These are phyloP conservation scores for Micromesistius poutassou DNA, from an alignment of 2,797 vertebrate genomes.

Conservation along the genomic window DNA sequence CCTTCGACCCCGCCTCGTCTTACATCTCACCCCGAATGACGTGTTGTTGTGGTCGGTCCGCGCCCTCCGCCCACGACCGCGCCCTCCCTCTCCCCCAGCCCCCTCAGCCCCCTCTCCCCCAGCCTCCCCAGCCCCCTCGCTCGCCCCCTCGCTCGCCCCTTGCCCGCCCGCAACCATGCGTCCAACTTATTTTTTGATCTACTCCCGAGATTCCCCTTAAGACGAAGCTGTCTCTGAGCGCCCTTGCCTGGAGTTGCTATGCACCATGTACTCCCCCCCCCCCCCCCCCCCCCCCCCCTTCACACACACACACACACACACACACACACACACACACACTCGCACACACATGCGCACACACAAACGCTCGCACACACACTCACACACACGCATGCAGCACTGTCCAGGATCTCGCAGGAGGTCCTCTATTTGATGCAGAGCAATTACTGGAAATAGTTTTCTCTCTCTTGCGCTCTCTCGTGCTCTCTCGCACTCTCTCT, in stretches of 20 bases:
- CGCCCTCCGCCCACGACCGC: neutral
- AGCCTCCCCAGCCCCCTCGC: neutral
- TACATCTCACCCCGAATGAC: slow-evolving; percentile 32
- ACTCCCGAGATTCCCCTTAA: slow-evolving; percentile 38
- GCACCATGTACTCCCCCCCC: slow-evolving; percentile 30
- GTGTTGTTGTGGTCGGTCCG: slow-evolving; percentile 12
- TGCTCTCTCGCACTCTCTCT: slow-evolving; percentile 23
- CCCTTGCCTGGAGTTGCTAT: slow-evolving; percentile 56
- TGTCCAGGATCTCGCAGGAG: slow-evolving; percentile 43
- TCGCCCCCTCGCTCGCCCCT: neutral
- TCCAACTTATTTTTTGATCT: slow-evolving; percentile 46
- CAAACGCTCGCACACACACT: too few relatives aligned
- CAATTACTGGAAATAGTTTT: slow-evolving; percentile 60
- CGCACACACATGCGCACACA: too few relatives aligned
- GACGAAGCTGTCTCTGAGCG: slow-evolving; percentile 48
- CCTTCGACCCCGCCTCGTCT: slow-evolving; percentile 37
- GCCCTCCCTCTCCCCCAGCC: neutral
- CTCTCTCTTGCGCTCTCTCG: slow-evolving; percentile 20
- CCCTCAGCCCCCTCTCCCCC: neutral
- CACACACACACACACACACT: too few relatives aligned
- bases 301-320: too few relatives aligned
- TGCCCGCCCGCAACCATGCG: neutral
- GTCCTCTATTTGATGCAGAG: slow-evolving; percentile 53
- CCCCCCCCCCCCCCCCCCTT: neutral
- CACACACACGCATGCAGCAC: too few relatives aligned